phyloP scores from a whole-genome alignment of 2,113 vertebrate genomes.

The Dinomys branickii region DNA sequence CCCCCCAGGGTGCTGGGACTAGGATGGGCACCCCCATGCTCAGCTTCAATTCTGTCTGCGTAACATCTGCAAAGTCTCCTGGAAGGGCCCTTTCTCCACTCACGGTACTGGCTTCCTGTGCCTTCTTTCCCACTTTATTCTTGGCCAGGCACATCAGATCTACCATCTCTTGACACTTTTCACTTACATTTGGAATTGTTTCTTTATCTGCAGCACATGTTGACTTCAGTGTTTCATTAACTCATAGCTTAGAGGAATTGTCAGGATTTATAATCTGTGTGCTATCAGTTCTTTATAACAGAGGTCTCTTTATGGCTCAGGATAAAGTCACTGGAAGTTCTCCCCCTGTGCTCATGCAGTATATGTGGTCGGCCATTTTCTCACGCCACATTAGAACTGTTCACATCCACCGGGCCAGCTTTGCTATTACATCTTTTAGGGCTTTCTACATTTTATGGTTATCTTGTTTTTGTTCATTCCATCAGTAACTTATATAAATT shows the following conservation, averaged over 20 bases:
- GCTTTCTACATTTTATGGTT: background rate
- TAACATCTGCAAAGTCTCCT: background rate
- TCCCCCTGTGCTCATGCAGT: background rate
- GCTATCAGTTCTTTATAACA: background rate
- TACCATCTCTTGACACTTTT: background rate
- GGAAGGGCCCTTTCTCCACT: too few relatives aligned
- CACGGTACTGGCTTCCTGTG: background rate
- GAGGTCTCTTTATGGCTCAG: background rate
- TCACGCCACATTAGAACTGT: background rate
- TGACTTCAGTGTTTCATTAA: background rate
- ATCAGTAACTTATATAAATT: constrained; percentile 2
- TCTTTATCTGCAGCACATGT: background rate
- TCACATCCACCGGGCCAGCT: background rate
- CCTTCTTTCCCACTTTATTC: background rate
- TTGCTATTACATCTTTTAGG: background rate
- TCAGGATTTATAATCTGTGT: background rate
- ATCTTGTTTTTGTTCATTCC: background rate
- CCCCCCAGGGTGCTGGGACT: background rate
- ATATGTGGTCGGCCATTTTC: background rate
- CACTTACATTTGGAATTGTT: background rate
- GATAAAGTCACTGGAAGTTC: background rate
- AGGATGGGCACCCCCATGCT: background rate
- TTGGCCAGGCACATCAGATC: background rate
- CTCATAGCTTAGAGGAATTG: background rate
- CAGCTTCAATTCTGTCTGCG: too few relatives aligned